Percentiles rank a stretch among this genome's conserved stretches.
phyloP scores from a whole-genome alignment of 1,140 invertebrate genomes.

The Drosophila tsacasi region DNA sequence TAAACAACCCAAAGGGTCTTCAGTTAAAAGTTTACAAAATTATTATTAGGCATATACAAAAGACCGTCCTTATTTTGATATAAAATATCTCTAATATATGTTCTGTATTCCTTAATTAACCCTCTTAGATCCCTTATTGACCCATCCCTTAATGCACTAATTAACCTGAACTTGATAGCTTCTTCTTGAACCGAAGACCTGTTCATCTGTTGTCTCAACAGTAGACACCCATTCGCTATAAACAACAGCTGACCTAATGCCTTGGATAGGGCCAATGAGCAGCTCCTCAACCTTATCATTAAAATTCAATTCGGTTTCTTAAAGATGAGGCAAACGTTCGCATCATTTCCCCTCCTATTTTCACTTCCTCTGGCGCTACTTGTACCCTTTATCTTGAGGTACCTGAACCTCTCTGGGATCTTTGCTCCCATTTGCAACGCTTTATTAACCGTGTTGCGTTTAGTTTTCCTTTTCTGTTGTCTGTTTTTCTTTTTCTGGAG shows the following conservation, averaged over 20 bases:
- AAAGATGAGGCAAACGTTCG: conserved; percentile 35
- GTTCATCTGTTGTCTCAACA: conserved; percentile 50
- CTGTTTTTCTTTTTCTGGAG: conserved; percentile 26
- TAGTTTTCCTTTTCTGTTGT: conserved; percentile 45
- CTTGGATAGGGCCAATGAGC: conserved; percentile 4
- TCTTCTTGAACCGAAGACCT: not conserved
- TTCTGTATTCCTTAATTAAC: not conserved
- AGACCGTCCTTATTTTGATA: not conserved
- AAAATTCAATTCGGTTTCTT: conserved; percentile 69
- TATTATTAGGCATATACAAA: too few relatives aligned
- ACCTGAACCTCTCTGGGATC: conserved; percentile 28
- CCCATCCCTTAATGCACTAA: conserved; percentile 12
- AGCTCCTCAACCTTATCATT: conserved; percentile 50
- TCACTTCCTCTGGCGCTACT: conserved; percentile 19
- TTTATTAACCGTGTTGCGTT: conserved; percentile 65
- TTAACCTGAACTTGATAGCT: conserved; percentile 6
- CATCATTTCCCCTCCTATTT: conserved; percentile 36
- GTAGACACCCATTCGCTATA: conserved; percentile 18
- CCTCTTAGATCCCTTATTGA: not conserved
- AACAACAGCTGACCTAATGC: conserved; percentile 42
- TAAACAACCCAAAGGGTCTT: too few relatives aligned
- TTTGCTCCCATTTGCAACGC: conserved; percentile 51
- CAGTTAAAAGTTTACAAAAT: too few relatives aligned
- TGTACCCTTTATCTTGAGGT: conserved; percentile 17
- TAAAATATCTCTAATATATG: not conserved